Base-by-base conservation (phyloP, 2,888 invertebrate genomes). In the Eristalis intricaria region DNA sequence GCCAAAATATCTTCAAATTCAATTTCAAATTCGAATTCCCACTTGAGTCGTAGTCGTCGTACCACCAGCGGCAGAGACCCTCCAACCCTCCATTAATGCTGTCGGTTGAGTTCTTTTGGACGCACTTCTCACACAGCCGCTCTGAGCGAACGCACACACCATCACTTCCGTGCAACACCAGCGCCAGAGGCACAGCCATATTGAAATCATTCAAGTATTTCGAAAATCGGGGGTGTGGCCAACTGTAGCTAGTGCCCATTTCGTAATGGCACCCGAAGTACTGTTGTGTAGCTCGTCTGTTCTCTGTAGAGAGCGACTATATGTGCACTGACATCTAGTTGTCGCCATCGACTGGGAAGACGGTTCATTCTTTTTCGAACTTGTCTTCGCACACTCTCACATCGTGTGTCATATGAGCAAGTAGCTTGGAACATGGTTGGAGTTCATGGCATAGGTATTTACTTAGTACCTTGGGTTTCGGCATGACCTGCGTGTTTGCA, bases 121-220 rank as follows among this genome's bases (percentile, higher is more conserved):
- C 19, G 19, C 50, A 50, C 50, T 50, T 50, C 43, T 50, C 50
- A 85, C 68, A 75, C 66, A 75, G 60, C 70, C 38, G 65, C 71
- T 56, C 23, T 75, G 61, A 70, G 64, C 74, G 63, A 38, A 76
- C 84, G 66, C 89, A 89, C 80, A 89, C 84, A 82, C 85, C 73
- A 74, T 69, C 74, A 75, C 75, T 69, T 77, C 78, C 73, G 32
- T 63, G 63, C 15, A 65, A 29, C 35, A 71, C 22, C 61, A 23
- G 43, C 63, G 64, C 81, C 70, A 79, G 56, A 71, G 65, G 50
- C 80, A 90, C 91, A 91, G 92, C 92, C 92, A 92, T 92, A 90
- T 92, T 92, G 92, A 91, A 92, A 91, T 91, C 91, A 92, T 89
- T 92, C 90, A 91, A 91, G 91, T 92, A 92, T 91, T 92, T 91